These are phyloP conservation scores for Calephelis perditalis DNA, from an alignment of 2,888 invertebrate species.

Conservation along the genomic window DNA sequence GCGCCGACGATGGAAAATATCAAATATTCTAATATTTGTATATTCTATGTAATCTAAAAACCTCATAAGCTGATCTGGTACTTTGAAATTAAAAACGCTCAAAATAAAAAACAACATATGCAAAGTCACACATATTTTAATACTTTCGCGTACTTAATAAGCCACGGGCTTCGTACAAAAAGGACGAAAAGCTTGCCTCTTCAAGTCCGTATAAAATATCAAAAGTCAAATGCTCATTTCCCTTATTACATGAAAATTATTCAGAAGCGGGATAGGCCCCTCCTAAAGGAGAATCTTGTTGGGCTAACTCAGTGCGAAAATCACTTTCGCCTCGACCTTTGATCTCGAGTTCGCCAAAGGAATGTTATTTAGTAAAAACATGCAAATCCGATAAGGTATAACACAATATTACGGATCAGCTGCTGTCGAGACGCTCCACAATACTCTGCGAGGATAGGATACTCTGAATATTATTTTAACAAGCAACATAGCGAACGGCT, in stretches of 20 bases:
- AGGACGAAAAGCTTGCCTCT: slow-evolving; percentile 18
- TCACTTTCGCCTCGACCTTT: slow-evolving; percentile 74
- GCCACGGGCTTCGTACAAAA: slow-evolving; percentile 16
- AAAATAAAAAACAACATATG: background rate
- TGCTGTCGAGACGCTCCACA: slow-evolving; percentile 45
- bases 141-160: slow-evolving; percentile 10
- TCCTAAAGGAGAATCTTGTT: slow-evolving; percentile 63
- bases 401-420: slow-evolving; percentile 71
- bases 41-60: too few species aligned
- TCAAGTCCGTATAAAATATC: slow-evolving; percentile 41
- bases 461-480: slow-evolving; percentile 51
- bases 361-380: slow-evolving; percentile 78
- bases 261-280: slow-evolving; percentile 55
- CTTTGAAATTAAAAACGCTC: too few species aligned
- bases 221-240: slow-evolving; percentile 63
- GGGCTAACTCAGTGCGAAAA: slow-evolving; percentile 76
- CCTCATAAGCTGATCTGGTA: too few species aligned
- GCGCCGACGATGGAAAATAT: too few species aligned
- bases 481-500: background rate
- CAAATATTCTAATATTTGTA: too few species aligned
- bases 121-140: slow-evolving; percentile 5
- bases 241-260: slow-evolving; percentile 74
- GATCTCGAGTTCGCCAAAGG: slow-evolving; percentile 75
- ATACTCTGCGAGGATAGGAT: slow-evolving; percentile 43
- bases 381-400: slow-evolving; percentile 79